A percentile compares a stretch with the other conserved stretches of the same genome.
phyloP scores from a whole-genome alignment of 2,797 vertebrate genomes.

The Galaxias olidus region DNA sequence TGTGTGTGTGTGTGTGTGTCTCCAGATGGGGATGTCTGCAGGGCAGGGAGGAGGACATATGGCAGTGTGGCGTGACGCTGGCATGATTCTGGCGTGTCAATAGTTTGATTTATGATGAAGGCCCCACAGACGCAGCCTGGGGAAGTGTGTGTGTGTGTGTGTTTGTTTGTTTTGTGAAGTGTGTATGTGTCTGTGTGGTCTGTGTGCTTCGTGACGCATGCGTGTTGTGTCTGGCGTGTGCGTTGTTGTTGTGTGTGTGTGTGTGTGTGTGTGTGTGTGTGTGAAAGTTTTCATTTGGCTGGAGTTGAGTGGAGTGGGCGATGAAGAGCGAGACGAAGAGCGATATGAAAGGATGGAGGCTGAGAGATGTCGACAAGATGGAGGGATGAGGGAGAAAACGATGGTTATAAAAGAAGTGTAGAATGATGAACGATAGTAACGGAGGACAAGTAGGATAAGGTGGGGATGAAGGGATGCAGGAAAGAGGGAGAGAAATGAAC shows the following conservation, averaged over 20 bases:
- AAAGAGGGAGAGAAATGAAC: neutral
- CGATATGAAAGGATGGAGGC: neutral
- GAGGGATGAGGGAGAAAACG: neutral
- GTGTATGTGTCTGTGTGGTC: neutral
- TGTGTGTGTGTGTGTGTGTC: neutral
- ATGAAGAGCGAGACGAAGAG: neutral
- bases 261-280: neutral
- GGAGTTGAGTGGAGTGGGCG: neutral
- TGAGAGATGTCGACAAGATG: neutral
- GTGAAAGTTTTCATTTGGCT: neutral
- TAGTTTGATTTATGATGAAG: slow-evolving; percentile 62
- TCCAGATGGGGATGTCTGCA: slow-evolving; percentile 58
- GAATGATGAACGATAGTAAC: neutral
- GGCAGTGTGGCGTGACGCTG: slow-evolving; percentile 61
- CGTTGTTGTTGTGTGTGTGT: slow-evolving; percentile 8
- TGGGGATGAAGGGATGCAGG: neutral
- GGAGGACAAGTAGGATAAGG: neutral
- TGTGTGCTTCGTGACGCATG: no score
- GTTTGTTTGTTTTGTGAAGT: slow-evolving; percentile 5
- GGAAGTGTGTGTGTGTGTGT: slow-evolving; percentile 2
- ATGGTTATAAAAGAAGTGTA: neutral
- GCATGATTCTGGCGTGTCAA: slow-evolving; percentile 58
- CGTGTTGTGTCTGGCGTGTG: slow-evolving; percentile 14
- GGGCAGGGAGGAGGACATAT: slow-evolving; percentile 58
- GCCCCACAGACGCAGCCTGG: slow-evolving; percentile 37